Conservation (phyloP, 2,797 vertebrate genomes). For the Clarias pachynema region DNA sequence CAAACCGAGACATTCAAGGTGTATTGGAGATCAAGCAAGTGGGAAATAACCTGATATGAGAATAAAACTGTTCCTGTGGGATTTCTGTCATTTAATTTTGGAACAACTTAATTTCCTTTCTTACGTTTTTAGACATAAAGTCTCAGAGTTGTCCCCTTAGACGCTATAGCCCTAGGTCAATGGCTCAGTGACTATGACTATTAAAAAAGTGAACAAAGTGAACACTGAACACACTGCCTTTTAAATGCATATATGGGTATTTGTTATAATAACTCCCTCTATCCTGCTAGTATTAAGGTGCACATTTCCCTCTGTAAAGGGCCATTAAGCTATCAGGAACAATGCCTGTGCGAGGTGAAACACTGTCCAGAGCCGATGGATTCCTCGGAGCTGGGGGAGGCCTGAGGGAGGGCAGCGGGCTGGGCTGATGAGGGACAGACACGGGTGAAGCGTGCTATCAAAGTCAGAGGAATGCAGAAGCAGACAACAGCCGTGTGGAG, state of each 20-base stretch:
- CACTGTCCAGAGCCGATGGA: constrained; percentile 82
- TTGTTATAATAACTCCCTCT: constrained; percentile 46
- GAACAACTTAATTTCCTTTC: constrained; percentile 22
- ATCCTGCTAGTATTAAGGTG: constrained; percentile 52
- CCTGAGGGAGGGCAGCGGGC: constrained; percentile 54
- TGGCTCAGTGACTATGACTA: not conserved
- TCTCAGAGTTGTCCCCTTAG: constrained; percentile 25
- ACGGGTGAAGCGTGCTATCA: constrained; percentile 71
- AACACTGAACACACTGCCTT: not conserved
- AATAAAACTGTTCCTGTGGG: constrained; percentile 16
- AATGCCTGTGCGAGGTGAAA: constrained; percentile 78
- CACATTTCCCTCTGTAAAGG: constrained; percentile 63
- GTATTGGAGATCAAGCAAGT: constrained; percentile 20
- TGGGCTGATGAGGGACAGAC: constrained; percentile 82
- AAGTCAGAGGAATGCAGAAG: constrained; percentile 78
- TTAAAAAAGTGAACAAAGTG: not conserved
- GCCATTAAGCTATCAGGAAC: constrained; percentile 81
- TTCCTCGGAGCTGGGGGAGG: constrained; percentile 79
- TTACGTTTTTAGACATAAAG: constrained; percentile 11
- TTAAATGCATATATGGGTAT: not conserved
- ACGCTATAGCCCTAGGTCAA: constrained; percentile 5
- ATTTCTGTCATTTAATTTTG: constrained; percentile 22
- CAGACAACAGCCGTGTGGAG: constrained; percentile 69
- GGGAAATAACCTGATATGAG: constrained; percentile 29
- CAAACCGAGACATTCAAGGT: constrained; percentile 15